Evolutionary conservation across 1,140 invertebrate genomes (phyloP).

Genomic region (fruit fly (Drosophila melanogaster)): Release_6_plus_ISO1_MT NT_033779.5:15260001-15260500

Average conservation of each 20-base stretch:
- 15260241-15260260: slow-evolving; percentile 40
- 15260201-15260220: slow-evolving; percentile 69
- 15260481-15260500: slow-evolving; percentile 2
- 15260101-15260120: slow-evolving; percentile 2
- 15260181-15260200: background rate
- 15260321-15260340: slow-evolving; percentile 67
- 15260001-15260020: slow-evolving; percentile 34
- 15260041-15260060: slow-evolving; percentile 56
- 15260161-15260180: background rate
- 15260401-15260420: slow-evolving; percentile 55
- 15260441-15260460: slow-evolving; percentile 25
- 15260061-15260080: slow-evolving; percentile 54
- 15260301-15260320: slow-evolving; percentile 47
- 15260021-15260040: slow-evolving; percentile 19
- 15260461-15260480: slow-evolving; percentile 35
- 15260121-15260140: slow-evolving; percentile 32
- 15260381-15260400: slow-evolving; percentile 80
- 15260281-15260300: background rate
- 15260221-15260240: slow-evolving; percentile 40
- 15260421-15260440: slow-evolving; percentile 49
- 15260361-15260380: slow-evolving; percentile 61
- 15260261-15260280: slow-evolving; percentile 24
- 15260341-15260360: slow-evolving; percentile 35
- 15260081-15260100: slow-evolving; percentile 37
- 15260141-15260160: slow-evolving; percentile 56